Conservation (phyloP, 23 tunicate species). For the Trididemnum clinides region DNA sequence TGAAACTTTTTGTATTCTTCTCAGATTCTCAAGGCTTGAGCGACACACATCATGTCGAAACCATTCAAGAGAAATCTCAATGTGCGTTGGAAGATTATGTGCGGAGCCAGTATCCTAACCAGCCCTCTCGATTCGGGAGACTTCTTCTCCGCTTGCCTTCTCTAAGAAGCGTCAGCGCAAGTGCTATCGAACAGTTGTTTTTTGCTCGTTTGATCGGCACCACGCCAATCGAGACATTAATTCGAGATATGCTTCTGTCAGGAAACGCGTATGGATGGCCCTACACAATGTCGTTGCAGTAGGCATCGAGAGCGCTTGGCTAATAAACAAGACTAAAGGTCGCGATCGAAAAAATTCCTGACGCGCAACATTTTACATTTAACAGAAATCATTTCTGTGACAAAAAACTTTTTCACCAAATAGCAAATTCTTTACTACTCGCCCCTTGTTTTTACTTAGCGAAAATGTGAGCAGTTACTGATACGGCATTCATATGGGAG, state of each 20-base stretch:
- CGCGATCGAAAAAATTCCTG: too few species aligned
- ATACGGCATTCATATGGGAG: too few species aligned
- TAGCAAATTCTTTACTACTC: too few species aligned
- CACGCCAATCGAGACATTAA: slow-evolving; percentile 98
- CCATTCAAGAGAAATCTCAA: slow-evolving; percentile 96
- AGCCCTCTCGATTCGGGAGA: slow-evolving; percentile 97
- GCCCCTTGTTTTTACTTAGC: too few species aligned
- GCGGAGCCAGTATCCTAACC: slow-evolving; percentile 92
- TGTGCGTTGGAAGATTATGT: slow-evolving; percentile 94
- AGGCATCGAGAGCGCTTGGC: too few species aligned
- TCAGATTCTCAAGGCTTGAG: slow-evolving; percentile 96
- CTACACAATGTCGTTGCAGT: slow-evolving; percentile 71
- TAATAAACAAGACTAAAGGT: too few species aligned
- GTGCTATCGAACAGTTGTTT: slow-evolving; percentile 96
- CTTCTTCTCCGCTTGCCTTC: slow-evolving; percentile 95
- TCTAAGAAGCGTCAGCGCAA: slow-evolving; percentile 89
- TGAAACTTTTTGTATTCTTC: too few species aligned
- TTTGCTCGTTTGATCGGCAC: slow-evolving; percentile 96
- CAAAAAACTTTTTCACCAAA: too few species aligned
- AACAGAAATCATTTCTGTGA: too few species aligned
- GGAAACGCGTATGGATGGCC: slow-evolving; percentile 95
- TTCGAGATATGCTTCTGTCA: slow-evolving; percentile 95
- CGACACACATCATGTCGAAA: slow-evolving; percentile 88
- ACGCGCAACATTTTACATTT: too few species aligned
- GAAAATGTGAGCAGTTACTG: too few species aligned